phyloP scores from a whole-genome alignment of 2,888 invertebrate species.

The Nomada hirtipes region DNA sequence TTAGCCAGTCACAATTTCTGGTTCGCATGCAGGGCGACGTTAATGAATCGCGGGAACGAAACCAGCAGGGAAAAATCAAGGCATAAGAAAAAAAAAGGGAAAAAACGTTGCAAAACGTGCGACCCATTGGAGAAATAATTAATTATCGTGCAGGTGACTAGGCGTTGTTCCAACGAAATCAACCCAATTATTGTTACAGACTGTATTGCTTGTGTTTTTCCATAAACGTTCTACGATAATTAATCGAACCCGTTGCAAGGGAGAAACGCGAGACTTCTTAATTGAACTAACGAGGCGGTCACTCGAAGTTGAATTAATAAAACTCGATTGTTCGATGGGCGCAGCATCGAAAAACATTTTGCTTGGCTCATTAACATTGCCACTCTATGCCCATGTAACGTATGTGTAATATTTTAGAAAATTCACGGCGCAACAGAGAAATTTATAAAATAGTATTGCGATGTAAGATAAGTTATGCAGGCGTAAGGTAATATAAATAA shows the following conservation, averaged over 20 bases:
- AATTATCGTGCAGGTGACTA: conserved; percentile 46
- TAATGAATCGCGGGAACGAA: conserved; percentile 41
- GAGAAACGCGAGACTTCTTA: conserved; percentile 24
- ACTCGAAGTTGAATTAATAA: neutral
- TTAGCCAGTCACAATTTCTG: conserved; percentile 13
- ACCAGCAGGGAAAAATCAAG: neutral
- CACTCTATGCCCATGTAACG: too few species aligned
- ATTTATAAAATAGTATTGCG: too few species aligned
- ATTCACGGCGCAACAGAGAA: too few species aligned
- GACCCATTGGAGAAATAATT: conserved; percentile 36
- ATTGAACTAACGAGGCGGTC: conserved; percentile 21
- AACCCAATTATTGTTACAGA: conserved; percentile 41
- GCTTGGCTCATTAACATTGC: neutral
- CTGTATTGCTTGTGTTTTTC: conserved; percentile 12
- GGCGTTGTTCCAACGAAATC: conserved; percentile 32
- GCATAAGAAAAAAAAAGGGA: too few species aligned
- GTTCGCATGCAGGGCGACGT: neutral
- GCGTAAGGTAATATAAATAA: too few species aligned
- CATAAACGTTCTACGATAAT: conserved; percentile 39
- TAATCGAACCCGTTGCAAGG: conserved; percentile 16
- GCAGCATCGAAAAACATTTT: neutral
- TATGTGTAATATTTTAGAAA: too few species aligned
- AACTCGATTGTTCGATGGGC: neutral
- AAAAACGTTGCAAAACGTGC: neutral
- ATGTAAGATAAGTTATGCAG: too few species aligned